These are phyloP conservation scores for Ceuthmochares aereus DNA, from an alignment of 2,113 vertebrate genomes.

Conservation along the genomic window DNA sequence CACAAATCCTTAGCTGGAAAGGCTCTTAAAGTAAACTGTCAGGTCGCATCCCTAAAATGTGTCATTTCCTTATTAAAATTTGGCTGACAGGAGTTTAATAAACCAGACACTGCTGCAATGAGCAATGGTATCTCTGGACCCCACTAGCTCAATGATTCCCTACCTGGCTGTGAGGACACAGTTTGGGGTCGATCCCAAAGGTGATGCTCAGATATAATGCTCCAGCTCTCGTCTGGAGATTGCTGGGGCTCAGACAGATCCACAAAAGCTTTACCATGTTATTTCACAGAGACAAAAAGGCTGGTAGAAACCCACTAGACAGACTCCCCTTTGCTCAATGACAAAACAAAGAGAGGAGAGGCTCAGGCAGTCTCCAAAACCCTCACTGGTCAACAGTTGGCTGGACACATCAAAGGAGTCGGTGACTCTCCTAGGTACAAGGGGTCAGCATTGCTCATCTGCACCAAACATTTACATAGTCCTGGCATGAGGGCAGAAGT, in stretches of 20 bases:
- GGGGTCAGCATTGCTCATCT: not conserved
- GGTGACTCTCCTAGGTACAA: not conserved
- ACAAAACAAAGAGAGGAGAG: not conserved
- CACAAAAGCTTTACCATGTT: not conserved
- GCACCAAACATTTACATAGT: not conserved
- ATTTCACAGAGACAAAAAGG: not conserved
- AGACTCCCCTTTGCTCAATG: not conserved
- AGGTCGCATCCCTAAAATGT: not conserved
- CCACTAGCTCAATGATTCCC: not conserved
- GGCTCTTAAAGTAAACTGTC: not conserved
- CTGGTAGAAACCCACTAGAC: not conserved
- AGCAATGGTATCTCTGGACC: not conserved
- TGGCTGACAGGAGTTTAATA: not conserved
- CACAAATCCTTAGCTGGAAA: not conserved
- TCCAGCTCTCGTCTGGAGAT: not conserved
- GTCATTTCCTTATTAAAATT: not conserved
- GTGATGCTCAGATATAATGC: fast-evolving
- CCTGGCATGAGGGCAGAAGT: not conserved
- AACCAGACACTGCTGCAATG: not conserved
- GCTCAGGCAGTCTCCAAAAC: not conserved
- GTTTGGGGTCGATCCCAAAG: not conserved
- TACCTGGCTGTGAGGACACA: not conserved
- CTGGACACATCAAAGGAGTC: not conserved
- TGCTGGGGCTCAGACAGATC: not conserved
- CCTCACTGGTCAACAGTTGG: fast-evolving